A percentile compares a stretch with the other conserved stretches of the same genome.
phyloP scores from a whole-genome alignment of 1,140 invertebrate genomes.

The Armadillidium nasatum region DNA sequence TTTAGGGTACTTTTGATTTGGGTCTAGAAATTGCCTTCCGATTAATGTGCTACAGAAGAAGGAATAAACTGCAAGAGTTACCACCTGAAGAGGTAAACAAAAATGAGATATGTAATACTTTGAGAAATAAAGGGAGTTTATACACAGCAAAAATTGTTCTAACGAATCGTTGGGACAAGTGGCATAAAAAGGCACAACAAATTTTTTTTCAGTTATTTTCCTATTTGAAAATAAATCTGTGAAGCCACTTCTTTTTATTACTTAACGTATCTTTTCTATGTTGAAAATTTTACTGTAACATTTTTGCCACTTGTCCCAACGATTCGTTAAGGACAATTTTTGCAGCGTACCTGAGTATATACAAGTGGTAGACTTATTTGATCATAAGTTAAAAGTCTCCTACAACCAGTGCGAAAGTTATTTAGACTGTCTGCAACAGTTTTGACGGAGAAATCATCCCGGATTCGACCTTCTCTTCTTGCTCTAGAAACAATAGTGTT shows the following conservation, averaged over 20 bases:
- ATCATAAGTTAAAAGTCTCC: constrained; percentile 55
- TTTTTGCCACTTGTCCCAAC: no score
- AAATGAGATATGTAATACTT: no score
- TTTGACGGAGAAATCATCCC: constrained; percentile 56
- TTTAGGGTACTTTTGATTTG: constrained; percentile 45
- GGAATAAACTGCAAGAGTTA: constrained; percentile 81
- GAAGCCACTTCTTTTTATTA: no score
- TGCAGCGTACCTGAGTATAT: constrained; percentile 50
- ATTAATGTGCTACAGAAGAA: constrained; percentile 79
- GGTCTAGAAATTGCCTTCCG: constrained; percentile 71
- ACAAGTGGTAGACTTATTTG: constrained; percentile 58
- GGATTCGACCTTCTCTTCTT: constrained; percentile 56
- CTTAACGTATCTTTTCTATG: no score
- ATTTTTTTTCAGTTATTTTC: no score
- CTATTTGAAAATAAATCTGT: no score
- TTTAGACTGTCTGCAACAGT: constrained; percentile 61
- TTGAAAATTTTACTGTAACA: no score
- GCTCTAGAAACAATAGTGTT: constrained; percentile 55
- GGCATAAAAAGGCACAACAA: no score
- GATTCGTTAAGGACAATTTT: no score
- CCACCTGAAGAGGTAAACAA: constrained; percentile 67
- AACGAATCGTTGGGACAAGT: no score
- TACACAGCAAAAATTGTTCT: no score
- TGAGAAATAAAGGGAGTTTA: no score
- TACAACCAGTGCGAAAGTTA: constrained; percentile 50